Base-by-base conservation (phyloP, 2,888 invertebrate species). In the Epistrophe grossulariae region DNA sequence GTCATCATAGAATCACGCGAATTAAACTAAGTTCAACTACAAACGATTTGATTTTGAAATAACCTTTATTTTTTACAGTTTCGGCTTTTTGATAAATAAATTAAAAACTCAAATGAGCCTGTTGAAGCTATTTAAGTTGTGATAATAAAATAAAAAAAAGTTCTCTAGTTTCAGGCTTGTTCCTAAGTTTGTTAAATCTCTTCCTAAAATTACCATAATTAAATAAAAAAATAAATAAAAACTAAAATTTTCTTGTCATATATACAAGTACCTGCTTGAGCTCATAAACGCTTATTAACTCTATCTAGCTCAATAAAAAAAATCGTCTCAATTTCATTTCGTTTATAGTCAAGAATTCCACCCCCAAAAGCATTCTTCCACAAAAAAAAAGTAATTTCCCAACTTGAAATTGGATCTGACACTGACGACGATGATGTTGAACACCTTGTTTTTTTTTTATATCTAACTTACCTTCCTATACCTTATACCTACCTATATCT, bases 371-470 rank as follows among this genome's bases (percentile, higher is more conserved):
- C 64, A 38, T 74, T 82, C 71, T 66, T 60, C 64, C 52, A 59
- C n/a, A 35, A 28, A n/a, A n/a, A n/a, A n/a, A n/a, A 85, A 82
- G 78, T 85, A 85, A 85, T 85, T 85, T 85, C 64, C 74, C 74
- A 85, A 79, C 78, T 85, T 82, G 82, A 85, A 85, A 82, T 82
- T 82, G 78, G 74, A 85, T 85, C 79, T 72, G 87, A 87, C 87
- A 76, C 85, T 70, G 64, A 79, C 79, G 74, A 84, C 59, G 85
- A 68, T 74, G 66, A 78, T 78, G 80, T 76, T 83, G 82, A 79
- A 79, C 82, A 85, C 78, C 79, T 78, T 79, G 52, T 55, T 73
- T 11, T 17, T 55, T 73, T 11, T 17, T 11, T 17, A 59, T 17
- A 59, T 59, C 48, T 57, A 17, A 64, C 57, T 43, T 55, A 40